Evolutionary conservation across 2,113 vertebrate genomes (phyloP), one percentile per base, ranked within the genome.

Genomic region (Rousettus leschenaultii): DNA sequence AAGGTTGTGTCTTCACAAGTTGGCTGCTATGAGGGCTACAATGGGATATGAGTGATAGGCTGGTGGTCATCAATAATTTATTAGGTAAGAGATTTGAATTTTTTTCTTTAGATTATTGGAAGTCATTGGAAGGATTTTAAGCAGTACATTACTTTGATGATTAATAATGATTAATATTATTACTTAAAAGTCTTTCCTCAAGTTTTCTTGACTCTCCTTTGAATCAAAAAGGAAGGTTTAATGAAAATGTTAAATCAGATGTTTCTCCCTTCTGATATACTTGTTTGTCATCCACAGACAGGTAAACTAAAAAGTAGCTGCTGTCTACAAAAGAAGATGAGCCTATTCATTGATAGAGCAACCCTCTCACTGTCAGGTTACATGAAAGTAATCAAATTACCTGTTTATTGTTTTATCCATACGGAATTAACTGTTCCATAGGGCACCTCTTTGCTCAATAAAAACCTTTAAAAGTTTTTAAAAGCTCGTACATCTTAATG

Each of bases 401-500:
- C 24, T 78, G 30, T 71, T 78, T 75, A 55, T 43, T 3, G 33
- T 77, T 78, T 90, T 48, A 21, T 28, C 48, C 12, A 78, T 86
- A 51, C 55, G 18, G 10, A 11, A 19, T 65, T 89, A n/a, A 38
- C 16, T 94, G 16, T 86, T 77, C 84, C 77, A 91, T 51, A 83
- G 55, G 22, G 51, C 55, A 92, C 45, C 28, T 86, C 40, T 77
- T 51, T 53, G 38, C 45, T 80, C 19, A 80, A 63, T 92, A 30
- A 55, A 92, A 93, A 48, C 22, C 12, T 86, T 68, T 83, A 73
- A 30, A 84, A 87, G 59, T 70, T 38, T 87, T 96, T 95, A 43
- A 91, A 66, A 88, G 43, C 22, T 91, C 82, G 71, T 80, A 89
- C 90, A 95, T 85, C 74, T 87, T 90, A 95, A 71, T 33, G 22